phyloP scores from a whole-genome alignment of 2,113 vertebrate genomes.

The Nothocercus julius region DNA sequence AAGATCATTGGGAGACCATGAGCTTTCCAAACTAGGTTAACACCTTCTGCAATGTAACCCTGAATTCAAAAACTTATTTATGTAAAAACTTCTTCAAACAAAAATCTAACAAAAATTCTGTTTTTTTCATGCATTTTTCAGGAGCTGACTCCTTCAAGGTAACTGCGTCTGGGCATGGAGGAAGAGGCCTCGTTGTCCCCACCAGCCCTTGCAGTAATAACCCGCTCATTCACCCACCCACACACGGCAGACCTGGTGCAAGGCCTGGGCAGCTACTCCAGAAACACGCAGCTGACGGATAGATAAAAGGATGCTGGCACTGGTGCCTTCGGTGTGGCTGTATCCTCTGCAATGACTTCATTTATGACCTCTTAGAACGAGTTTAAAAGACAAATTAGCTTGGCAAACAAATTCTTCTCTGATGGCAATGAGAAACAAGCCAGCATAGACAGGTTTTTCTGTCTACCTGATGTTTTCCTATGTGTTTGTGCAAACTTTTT shows the following conservation, averaged over 20 bases:
- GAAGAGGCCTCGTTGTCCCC: not conserved
- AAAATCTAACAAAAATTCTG: not conserved
- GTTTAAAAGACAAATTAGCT: slow-evolving; percentile 45
- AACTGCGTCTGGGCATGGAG: not conserved
- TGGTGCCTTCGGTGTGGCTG: not conserved
- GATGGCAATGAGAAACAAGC: not conserved
- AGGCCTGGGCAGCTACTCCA: slow-evolving; percentile 32
- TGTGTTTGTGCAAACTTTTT: not conserved
- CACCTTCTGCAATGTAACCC: not conserved
- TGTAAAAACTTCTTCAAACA: accelerated
- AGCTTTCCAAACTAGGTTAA: not conserved
- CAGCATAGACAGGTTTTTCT: not conserved
- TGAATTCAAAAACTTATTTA: accelerated
- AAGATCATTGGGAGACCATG: not conserved
- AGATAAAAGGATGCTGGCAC: slow-evolving; percentile 38
- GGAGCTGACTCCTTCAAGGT: not conserved
- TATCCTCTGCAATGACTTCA: not conserved
- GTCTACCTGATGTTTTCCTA: not conserved
- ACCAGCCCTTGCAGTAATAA: not conserved
- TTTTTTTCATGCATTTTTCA: not conserved
- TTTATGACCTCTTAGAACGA: slow-evolving; percentile 34
- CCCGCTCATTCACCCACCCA: slow-evolving; percentile 29
- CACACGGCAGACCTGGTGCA: not conserved
- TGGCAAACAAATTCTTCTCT: slow-evolving; percentile 18
- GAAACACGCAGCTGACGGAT: not conserved